A percentile compares a stretch with the other conserved stretches of the same genome.
Evolutionary conservation across 2,888 invertebrate genomes (phyloP).

Genomic region (Hirudinaria manillensis): DNA sequence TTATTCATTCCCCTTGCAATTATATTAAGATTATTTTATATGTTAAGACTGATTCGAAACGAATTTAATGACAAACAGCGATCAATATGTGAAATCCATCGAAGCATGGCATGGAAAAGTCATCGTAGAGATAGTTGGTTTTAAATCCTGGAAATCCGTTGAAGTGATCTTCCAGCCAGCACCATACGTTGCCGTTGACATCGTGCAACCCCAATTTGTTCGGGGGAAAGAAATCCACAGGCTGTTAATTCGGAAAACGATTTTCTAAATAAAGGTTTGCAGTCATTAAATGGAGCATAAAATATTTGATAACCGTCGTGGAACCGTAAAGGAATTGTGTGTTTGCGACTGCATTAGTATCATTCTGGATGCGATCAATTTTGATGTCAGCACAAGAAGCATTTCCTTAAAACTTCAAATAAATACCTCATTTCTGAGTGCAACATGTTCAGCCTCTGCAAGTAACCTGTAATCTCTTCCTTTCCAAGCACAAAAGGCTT

Average conservation of each 20-base stretch:
- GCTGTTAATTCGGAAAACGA: slow-evolving; percentile 42
- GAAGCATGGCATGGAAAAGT: slow-evolving; percentile 51
- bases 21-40: not conserved
- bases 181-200: slow-evolving; percentile 51
- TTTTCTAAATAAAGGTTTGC: not conserved
- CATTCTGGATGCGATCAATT: not conserved
- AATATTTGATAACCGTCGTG: not conserved
- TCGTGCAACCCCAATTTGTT: slow-evolving; percentile 49
- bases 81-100: slow-evolving; percentile 52
- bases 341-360: not conserved
- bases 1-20: not conserved
- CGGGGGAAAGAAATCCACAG: slow-evolving; percentile 48
- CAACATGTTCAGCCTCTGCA: slow-evolving; percentile 49
- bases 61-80: slow-evolving; percentile 42
- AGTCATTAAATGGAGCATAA: not conserved
- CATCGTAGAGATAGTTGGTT: slow-evolving; percentile 50
- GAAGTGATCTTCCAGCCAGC: slow-evolving; percentile 53
- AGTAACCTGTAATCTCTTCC: slow-evolving; percentile 48
- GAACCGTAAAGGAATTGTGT: not conserved
- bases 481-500: slow-evolving; percentile 51
- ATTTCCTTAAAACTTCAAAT: not conserved
- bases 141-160: slow-evolving; percentile 48
- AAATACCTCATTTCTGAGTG: slow-evolving; percentile 44
- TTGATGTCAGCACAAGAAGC: not conserved
- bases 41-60: not conserved